Evolutionary conservation across 2,888 invertebrate genomes (phyloP).

Genomic region (Melitaea athalia): DNA sequence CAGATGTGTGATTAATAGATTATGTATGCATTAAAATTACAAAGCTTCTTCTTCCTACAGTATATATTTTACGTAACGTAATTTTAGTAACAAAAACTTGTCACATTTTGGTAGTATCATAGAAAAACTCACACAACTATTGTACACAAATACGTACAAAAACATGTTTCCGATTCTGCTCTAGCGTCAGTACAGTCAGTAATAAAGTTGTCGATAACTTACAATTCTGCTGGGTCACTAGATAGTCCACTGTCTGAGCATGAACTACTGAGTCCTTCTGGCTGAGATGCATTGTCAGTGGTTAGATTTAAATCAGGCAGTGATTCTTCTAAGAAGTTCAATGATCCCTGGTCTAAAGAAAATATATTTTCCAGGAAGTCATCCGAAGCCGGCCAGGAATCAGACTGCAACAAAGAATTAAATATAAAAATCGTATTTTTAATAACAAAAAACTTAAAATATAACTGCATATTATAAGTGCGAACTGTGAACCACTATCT

Average conservation of each 20-base stretch:
- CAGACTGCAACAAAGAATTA: constrained; percentile 58
- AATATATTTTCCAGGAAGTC: constrained; percentile 88
- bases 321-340: constrained; percentile 83
- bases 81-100: too few relatives aligned
- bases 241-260: constrained; percentile 88
- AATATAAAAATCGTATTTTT: neutral
- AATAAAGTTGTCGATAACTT: constrained; percentile 49
- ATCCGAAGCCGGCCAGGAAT: constrained; percentile 77
- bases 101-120: too few relatives aligned
- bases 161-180: too few relatives aligned
- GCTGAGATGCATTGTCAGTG: constrained; percentile 60
- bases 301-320: constrained; percentile 71
- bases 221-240: constrained; percentile 83
- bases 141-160: too few relatives aligned
- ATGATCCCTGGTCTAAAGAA: constrained; percentile 83
- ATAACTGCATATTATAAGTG: neutral
- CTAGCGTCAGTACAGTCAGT: too few relatives aligned
- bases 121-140: too few relatives aligned
- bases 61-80: too few relatives aligned
- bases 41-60: too few relatives aligned
- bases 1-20: too few relatives aligned
- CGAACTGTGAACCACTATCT: neutral
- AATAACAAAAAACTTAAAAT: neutral
- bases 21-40: too few relatives aligned
- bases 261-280: constrained; percentile 71